These are phyloP conservation scores for Hoplostethus atlanticus DNA, from an alignment of 2,797 vertebrate genomes.

Conservation along the genomic window DNA sequence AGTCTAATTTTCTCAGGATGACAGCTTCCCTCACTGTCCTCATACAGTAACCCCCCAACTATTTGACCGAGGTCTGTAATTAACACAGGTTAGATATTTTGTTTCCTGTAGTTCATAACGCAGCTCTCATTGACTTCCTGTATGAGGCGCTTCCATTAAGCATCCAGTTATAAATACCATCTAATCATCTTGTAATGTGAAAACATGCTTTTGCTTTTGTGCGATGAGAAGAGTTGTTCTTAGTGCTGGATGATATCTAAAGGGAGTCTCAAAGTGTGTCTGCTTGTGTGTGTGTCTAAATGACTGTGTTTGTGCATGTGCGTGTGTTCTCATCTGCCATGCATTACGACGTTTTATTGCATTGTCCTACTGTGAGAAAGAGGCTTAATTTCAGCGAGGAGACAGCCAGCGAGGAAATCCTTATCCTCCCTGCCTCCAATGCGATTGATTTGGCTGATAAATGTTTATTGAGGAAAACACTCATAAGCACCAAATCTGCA, in stretches of 20 bases:
- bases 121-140: conserved; percentile 8
- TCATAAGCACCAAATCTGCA: conserved; percentile 51
- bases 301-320: not conserved
- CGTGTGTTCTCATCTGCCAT: conserved; percentile 13
- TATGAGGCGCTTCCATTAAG: conserved; percentile 9
- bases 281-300: not conserved
- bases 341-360: conserved; percentile 36
- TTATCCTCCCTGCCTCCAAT: conserved; percentile 33
- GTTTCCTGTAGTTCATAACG: not conserved
- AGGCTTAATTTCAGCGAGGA: conserved; percentile 57
- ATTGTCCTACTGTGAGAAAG: conserved; percentile 12
- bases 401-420: conserved; percentile 34
- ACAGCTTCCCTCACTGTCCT: not conserved
- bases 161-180: conserved; percentile 5
- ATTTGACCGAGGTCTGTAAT: not conserved
- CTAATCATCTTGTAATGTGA: not conserved
- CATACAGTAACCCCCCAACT: not conserved
- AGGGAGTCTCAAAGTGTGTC: not conserved
- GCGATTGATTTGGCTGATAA: conserved; percentile 60
- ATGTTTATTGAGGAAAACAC: conserved; percentile 59
- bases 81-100: not conserved
- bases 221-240: not conserved
- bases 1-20: not conserved
- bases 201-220: not conserved
- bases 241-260: conserved; percentile 1